Evolutionary conservation across 2,888 invertebrate species (phyloP).

Genomic region (Cotesia congregata): DNA sequence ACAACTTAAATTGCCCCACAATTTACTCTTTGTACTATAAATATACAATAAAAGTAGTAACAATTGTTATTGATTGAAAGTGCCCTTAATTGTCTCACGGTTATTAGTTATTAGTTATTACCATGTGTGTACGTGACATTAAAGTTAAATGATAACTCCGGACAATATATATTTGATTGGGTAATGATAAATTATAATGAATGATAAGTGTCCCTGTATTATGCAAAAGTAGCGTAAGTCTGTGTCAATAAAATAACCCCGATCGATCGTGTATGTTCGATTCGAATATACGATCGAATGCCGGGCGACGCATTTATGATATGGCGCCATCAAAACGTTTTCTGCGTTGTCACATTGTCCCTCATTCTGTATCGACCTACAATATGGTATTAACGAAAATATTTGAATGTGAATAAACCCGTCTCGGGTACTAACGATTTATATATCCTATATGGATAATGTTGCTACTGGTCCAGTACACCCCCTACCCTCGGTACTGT

Average conservation of each 20-base stretch:
- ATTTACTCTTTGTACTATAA: not conserved
- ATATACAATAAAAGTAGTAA: not conserved
- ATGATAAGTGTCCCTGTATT: not conserved
- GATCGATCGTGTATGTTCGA: not conserved
- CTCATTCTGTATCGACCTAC: not conserved
- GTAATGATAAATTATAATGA: not conserved
- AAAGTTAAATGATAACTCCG: not conserved
- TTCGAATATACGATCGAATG: not conserved
- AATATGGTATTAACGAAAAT: constrained; percentile 57
- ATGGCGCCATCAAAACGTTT: not conserved
- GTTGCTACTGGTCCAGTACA: too few relatives aligned
- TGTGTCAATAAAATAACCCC: not conserved
- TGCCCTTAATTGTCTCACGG: not conserved
- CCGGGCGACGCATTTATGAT: not conserved
- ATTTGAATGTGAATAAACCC: constrained; percentile 65
- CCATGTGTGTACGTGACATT: not conserved
- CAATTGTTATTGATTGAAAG: not conserved
- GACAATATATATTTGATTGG: not conserved
- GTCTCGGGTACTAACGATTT: not conserved
- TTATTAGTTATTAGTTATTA: not conserved
- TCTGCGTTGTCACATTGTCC: not conserved
- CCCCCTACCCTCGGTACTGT: constrained; percentile 11
- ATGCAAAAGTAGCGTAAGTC: not conserved
- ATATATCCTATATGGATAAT: too few relatives aligned
- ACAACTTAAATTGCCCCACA: not conserved